These are phyloP conservation scores for Silurus aristotelis DNA, from an alignment of 2,797 vertebrate genomes.

Conservation along the genomic window DNA sequence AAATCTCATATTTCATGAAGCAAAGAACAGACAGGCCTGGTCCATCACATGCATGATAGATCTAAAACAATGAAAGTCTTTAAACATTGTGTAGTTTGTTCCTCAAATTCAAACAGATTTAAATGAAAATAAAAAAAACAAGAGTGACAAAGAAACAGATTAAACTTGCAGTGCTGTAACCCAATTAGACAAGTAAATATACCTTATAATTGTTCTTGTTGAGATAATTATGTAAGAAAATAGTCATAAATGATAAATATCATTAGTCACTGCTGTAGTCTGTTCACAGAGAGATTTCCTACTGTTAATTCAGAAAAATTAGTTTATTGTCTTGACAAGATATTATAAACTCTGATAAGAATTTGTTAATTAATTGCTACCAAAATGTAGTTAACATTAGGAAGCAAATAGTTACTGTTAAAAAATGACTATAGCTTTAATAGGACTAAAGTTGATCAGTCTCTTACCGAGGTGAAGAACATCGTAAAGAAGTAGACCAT, in stretches of 20 bases:
- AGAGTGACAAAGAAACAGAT: neutral
- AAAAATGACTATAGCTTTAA: neutral
- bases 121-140: neutral
- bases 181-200: neutral
- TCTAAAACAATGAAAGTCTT: conserved; percentile 65
- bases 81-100: neutral
- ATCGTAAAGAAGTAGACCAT: conserved; percentile 99
- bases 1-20: conserved; percentile 88
- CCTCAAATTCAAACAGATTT: neutral
- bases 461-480: conserved; percentile 93
- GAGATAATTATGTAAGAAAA: neutral
- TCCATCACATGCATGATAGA: conserved; percentile 86
- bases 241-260: neutral
- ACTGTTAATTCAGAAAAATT: neutral
- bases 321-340: too few species aligned
- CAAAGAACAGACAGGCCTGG: conserved; percentile 89
- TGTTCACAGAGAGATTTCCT: neutral
- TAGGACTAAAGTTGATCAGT: neutral
- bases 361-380: neutral
- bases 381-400: neutral
- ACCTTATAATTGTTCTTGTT: neutral
- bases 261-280: neutral
- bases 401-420: neutral
- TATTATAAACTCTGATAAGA: neutral
- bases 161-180: neutral